These are phyloP conservation scores for Cladopsammia gracilis DNA, from an alignment of 64 coral and sea anemone genomes.

Conservation along the genomic window DNA sequence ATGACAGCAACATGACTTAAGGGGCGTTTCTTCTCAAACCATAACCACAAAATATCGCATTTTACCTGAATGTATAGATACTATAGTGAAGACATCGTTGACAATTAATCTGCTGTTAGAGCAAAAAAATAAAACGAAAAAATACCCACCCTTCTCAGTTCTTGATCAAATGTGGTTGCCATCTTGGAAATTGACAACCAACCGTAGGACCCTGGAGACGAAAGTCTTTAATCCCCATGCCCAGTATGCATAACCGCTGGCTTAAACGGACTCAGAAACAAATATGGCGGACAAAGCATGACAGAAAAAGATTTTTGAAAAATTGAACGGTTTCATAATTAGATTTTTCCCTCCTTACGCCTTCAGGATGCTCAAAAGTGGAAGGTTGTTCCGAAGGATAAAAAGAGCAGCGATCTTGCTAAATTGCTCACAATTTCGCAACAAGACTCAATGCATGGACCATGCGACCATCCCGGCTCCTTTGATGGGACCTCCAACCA, in stretches of 20 bases:
- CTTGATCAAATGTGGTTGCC: conserved; percentile 91
- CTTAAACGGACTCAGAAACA: background rate
- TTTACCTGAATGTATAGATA: background rate
- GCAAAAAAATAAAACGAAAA: background rate
- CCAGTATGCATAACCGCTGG: background rate
- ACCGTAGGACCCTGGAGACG: background rate
- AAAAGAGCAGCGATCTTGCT: background rate
- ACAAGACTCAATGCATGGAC: conserved; percentile 6
- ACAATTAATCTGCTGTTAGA: background rate
- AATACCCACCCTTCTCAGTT: conserved; percentile 83
- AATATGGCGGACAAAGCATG: background rate
- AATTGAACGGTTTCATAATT: background rate
- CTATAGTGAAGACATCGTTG: background rate
- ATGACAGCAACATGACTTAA: too few relatives aligned
- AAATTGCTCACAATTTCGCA: conserved; percentile 1
- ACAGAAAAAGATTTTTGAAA: background rate
- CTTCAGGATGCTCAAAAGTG: background rate
- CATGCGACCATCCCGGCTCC: background rate
- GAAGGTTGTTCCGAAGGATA: background rate
- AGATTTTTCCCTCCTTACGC: background rate
- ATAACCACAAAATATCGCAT: background rate
- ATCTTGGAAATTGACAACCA: conserved; percentile 60
- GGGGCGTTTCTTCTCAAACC: too few relatives aligned
- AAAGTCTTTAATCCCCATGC: background rate
- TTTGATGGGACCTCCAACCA: background rate